Evolutionary conservation across 2,888 invertebrate genomes (phyloP).

Genomic region (Nasonovia ribisnigri): DNA sequence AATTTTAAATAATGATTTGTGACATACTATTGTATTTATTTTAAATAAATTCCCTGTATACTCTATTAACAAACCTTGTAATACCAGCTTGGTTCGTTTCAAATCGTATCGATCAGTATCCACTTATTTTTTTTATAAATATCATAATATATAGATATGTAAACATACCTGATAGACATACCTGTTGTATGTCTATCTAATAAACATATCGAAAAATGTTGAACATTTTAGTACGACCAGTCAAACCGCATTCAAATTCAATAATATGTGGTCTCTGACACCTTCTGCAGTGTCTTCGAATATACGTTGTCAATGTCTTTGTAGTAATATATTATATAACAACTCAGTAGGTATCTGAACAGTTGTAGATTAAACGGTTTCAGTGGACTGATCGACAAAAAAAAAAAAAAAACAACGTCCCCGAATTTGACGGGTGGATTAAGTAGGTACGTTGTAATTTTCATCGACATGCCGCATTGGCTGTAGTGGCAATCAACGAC

Average conservation of each 20-base stretch:
- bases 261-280: neutral
- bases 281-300: neutral
- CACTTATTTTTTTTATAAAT: neutral
- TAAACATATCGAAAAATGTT: neutral
- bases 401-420: neutral
- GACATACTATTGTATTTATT: too few relatives aligned
- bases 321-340: conserved; percentile 13
- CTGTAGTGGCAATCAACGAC: neutral
- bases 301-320: neutral
- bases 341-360: neutral
- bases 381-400: neutral
- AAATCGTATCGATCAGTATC: neutral
- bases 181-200: neutral
- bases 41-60: neutral
- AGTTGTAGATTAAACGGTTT: neutral
- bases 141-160: too few relatives aligned
- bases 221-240: conserved; percentile 19
- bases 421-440: neutral
- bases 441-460: neutral
- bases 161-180: too few relatives aligned
- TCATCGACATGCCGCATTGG: neutral
- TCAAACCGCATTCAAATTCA: conserved; percentile 34
- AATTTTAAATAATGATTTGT: too few relatives aligned
- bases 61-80: neutral
- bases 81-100: neutral